phyloP scores from a whole-genome alignment of 2,797 vertebrate genomes.

The Crypturellus tataupa region DNA sequence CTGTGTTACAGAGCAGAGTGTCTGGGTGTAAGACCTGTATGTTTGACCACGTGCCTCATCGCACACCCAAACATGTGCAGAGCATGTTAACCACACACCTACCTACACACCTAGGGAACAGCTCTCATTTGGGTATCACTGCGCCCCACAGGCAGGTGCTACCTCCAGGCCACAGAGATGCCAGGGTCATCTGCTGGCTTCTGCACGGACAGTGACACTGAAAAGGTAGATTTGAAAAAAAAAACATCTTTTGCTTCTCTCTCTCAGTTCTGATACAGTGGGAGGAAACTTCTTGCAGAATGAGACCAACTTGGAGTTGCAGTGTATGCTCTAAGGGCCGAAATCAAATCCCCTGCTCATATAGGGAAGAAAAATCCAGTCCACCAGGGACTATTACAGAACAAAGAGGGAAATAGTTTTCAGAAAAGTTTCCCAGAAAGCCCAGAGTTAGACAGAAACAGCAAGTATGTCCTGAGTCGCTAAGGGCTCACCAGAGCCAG shows the following conservation, averaged over 20 bases:
- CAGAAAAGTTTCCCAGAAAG: constrained; percentile 64
- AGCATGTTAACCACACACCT: not conserved
- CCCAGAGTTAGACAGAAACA: constrained; percentile 23
- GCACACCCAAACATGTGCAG: not conserved
- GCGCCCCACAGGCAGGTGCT: not conserved
- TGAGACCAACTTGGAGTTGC: not conserved
- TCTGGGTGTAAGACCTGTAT: not conserved
- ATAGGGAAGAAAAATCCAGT: not conserved
- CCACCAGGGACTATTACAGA: constrained; percentile 28
- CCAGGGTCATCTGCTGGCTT: not conserved
- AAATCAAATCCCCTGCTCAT: not conserved
- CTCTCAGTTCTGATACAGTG: not conserved
- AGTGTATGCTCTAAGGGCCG: not conserved
- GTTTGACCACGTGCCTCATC: not conserved
- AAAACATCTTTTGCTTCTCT: not conserved
- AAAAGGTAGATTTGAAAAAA: not conserved
- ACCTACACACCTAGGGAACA: not conserved
- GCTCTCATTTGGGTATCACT: constrained; percentile 6
- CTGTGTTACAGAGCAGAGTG: not conserved
- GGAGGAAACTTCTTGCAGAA: not conserved
- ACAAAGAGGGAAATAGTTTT: not conserved
- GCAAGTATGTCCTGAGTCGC: constrained; percentile 44
- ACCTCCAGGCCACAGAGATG: not conserved
- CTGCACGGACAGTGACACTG: not conserved
- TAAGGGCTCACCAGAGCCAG: not conserved